Base-by-base conservation (phyloP, 2,797 vertebrate genomes). In the Sandelia bainsii region DNA sequence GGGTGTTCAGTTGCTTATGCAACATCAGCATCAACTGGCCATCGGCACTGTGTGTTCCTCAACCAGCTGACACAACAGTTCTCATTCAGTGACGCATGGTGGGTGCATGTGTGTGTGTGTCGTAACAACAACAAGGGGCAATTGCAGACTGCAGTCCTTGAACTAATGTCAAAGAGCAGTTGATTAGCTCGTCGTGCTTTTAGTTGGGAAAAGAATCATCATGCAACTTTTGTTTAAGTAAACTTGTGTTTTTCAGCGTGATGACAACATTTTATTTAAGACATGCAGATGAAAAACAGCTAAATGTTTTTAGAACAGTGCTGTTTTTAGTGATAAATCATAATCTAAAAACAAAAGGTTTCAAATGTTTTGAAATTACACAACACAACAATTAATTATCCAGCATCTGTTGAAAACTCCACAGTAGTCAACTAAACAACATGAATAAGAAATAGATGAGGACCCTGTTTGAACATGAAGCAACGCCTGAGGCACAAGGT, bases 1-100 rank as follows among this genome's bases (percentile, higher is more conserved):
- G 32, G 52, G 10, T 40, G 17, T 37, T 75, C 10, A 12, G 37
- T 2, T 37, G 11, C 37, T 37, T 37, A 12, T 37, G 37, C 66
- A 90, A 87, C 72, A 58, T 51, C 72, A 78, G 69, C 56, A 0
- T 83, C 68, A 59, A 57, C 48, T 72, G 10, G 58, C 74, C 80
- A 29, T 62, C 50, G 74, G 79, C 72, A 62, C 37, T n/a, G 13
- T n/a, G 44, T 17, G 69, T 9, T 37, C 37, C 60, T 68, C 65
- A 19, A 53, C 64, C 81, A 79, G 82, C 79, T 77, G 75, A 84
- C 58, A 56, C 69, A 50, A 77, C 59, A 29, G 40, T 45, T 62
- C 49, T 58, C 44, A 46, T 19, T 75, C 73, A 75, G 46, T 64
- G 69, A 70, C 54, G 69, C 39, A 10, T 40, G 62, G 9, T 20